phyloP scores from a whole-genome alignment of 2,113 vertebrate genomes.

The Larimichthys polyactis region DNA sequence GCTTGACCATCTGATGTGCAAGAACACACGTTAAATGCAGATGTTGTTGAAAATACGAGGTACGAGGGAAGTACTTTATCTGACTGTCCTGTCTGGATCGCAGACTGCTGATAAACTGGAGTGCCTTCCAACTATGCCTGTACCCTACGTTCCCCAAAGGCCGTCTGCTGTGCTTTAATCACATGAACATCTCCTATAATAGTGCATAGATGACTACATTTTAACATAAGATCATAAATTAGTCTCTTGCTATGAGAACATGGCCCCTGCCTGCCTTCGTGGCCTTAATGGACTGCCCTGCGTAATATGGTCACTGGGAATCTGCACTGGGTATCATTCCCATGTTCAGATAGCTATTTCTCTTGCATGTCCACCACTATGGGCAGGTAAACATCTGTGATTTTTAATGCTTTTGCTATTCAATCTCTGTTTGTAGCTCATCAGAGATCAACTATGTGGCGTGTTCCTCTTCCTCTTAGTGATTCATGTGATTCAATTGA shows the following conservation, averaged over 20 bases:
- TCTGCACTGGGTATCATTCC: constrained; percentile 63
- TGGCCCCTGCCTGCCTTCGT: constrained; percentile 52
- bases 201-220: constrained; percentile 30
- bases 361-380: constrained; percentile 27
- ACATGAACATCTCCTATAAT: constrained; percentile 32
- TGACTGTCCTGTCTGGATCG: constrained; percentile 11
- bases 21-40: constrained; percentile 36
- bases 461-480: constrained; percentile 26
- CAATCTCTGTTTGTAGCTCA: constrained; percentile 23
- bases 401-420: constrained; percentile 17
- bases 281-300: constrained; percentile 48
- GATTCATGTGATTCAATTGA: background rate
- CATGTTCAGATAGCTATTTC: constrained; percentile 57
- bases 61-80: constrained; percentile 5
- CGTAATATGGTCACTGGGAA: constrained; percentile 69
- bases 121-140: background rate
- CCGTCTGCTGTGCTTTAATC: constrained; percentile 11
- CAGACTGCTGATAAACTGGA: constrained; percentile 8
- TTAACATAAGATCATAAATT: constrained; percentile 54
- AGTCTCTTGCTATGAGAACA: constrained; percentile 64
- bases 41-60: constrained; percentile 24
- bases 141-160: background rate
- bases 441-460: constrained; percentile 24
- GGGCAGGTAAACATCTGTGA: constrained; percentile 61
- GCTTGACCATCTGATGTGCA: constrained; percentile 19